phyloP scores from a whole-genome alignment of 2,797 vertebrate species.

The Spea hammondii region DNA sequence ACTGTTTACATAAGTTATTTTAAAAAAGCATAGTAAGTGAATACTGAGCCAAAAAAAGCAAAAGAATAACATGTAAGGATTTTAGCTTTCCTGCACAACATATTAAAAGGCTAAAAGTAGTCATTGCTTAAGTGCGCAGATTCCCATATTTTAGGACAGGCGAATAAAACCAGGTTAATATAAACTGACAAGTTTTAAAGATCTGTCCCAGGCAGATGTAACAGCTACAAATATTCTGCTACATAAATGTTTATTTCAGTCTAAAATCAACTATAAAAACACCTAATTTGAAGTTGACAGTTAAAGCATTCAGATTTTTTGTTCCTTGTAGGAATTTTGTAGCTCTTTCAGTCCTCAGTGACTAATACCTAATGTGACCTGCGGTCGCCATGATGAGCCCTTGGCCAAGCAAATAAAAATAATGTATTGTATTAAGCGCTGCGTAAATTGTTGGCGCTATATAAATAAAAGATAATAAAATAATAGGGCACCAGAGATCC shows the following conservation, averaged over 20 bases:
- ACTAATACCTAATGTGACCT: no score
- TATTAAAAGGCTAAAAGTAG: slow-evolving; percentile 35
- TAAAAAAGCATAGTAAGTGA: neutral
- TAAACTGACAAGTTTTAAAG: slow-evolving; percentile 52
- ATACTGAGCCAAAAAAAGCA: neutral
- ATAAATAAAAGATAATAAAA: no score
- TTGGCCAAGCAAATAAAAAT: no score
- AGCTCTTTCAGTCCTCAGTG: no score
- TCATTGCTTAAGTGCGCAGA: slow-evolving; percentile 47
- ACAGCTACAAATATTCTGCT: slow-evolving; percentile 27
- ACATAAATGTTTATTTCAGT: slow-evolving; percentile 54
- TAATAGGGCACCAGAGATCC: no score
- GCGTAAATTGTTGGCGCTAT: no score
- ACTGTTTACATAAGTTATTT: slow-evolving; percentile 7
- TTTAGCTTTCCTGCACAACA: neutral
- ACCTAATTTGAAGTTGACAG: neutral
- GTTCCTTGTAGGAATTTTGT: no score
- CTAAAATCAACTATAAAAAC: neutral
- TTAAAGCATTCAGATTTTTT: neutral
- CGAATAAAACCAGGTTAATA: slow-evolving; percentile 6
- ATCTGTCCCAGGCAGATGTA: slow-evolving; percentile 51
- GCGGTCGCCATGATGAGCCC: no score
- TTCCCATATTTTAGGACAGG: slow-evolving; percentile 34
- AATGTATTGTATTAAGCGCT: no score
- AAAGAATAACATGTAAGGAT: slow-evolving; percentile 21